Conservation (phyloP, 30 jellyfish, hydroid and myxozoan genomes). For the Nemopilema nomurai region DNA sequence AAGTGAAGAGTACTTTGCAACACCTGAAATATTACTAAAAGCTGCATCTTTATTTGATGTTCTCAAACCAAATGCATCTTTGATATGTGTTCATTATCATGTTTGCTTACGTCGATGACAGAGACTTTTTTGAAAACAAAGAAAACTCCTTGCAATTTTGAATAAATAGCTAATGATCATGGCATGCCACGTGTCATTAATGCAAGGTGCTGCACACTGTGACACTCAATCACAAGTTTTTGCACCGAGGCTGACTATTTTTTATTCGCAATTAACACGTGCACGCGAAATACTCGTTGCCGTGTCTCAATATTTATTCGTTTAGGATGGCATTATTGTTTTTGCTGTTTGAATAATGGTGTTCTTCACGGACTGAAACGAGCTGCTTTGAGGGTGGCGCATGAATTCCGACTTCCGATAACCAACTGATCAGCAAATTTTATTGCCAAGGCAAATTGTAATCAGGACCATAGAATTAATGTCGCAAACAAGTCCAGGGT, state of each 20-base stretch:
- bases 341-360: background rate
- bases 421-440: background rate
- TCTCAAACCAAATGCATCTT: too few relatives aligned
- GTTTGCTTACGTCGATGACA: background rate
- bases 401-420: background rate
- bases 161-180: too few relatives aligned
- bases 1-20: too few relatives aligned
- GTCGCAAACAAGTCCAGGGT: background rate
- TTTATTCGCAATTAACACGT: background rate
- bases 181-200: background rate
- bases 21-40: too few relatives aligned
- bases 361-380: background rate
- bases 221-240: background rate
- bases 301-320: background rate
- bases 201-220: background rate
- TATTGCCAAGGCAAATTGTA: background rate
- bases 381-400: background rate
- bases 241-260: background rate
- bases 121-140: too few relatives aligned
- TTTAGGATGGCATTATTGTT: background rate
- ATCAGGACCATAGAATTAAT: background rate
- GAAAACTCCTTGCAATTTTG: background rate
- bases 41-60: too few relatives aligned
- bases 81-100: background rate
- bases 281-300: background rate